These are phyloP conservation scores for Trematocara macrostoma DNA, from an alignment of 2,113 vertebrate species.

Conservation along the genomic window DNA sequence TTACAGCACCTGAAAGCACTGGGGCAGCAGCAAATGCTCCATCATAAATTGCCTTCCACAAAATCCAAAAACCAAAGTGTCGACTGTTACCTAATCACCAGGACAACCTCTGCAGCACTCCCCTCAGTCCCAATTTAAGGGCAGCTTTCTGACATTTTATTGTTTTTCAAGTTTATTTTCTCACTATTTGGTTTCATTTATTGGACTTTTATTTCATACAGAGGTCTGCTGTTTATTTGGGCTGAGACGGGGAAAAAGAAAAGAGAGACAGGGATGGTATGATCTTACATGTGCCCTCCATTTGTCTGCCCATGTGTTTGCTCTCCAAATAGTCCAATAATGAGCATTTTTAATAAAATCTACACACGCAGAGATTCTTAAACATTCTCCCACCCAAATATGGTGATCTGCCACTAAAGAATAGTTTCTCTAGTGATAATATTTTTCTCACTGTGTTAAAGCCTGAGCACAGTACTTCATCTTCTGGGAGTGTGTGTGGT, in stretches of 20 bases:
- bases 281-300: constrained; percentile 22
- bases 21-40: background rate
- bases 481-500: background rate
- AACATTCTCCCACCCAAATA: background rate
- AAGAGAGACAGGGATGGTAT: constrained; percentile 10
- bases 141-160: constrained; percentile 27
- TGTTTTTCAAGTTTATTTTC: constrained; percentile 55
- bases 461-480: background rate
- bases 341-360: constrained; percentile 41
- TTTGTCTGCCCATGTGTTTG: constrained; percentile 40
- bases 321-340: constrained; percentile 54
- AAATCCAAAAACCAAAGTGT: background rate
- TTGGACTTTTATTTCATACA: constrained; percentile 41
- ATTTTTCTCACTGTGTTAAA: constrained; percentile 19
- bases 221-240: constrained; percentile 29
- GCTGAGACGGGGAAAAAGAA: background rate
- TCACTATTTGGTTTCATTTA: constrained; percentile 53
- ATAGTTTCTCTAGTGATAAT: constrained; percentile 39
- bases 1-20: background rate
- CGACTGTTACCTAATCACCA: constrained; percentile 23
- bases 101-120: background rate
- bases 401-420: constrained; percentile 17
- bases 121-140: background rate
- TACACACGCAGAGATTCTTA: background rate
- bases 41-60: constrained; percentile 22